Evolutionary conservation across 2,113 vertebrate species (phyloP), one percentile per base, ranked within the genome.

Genomic region (Scartelaos histophorus): DNA sequence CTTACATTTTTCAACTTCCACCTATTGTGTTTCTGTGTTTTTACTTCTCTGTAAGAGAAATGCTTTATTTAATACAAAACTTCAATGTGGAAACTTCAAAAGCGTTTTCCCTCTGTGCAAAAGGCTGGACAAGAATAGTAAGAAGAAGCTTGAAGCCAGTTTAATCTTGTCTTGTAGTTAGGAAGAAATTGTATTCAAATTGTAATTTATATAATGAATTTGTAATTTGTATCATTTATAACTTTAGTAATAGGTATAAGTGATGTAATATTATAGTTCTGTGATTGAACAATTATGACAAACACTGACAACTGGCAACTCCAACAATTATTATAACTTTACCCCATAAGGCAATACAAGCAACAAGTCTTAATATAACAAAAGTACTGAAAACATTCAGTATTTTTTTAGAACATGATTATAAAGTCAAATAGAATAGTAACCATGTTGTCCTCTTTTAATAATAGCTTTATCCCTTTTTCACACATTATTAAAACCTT

Each of bases 11-110:
- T 19, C n/a, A 17, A 69, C 75, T 77, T 83, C 82, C 76, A 77
- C 5, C 45, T 60, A 74, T 86, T 84, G 74, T 86, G 69, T 45
- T 74, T 53, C 58, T 47, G 13, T 49, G 9, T 73, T 82, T 16
- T 21, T 47, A 24, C 24, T 76, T 84, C 70, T 76, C 64, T 22
- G 53, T 24, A 38, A 49, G 53, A 66, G 69, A 22, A 0, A 1
- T 3, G 65, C 68, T 54, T 49, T 61, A 21, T 38, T 21, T 46
- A 73, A 47, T 4, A 11, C 10, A 61, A 45, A 43, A 34, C 25
- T 60, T 4, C 1, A 58, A 58, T 25, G 12, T 19, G 15, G 21
- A 54, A 54, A 9, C 19, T 54, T 54, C 19, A n/a, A 54, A 54
- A 1, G 7, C 10, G 51, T 51, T 51, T 51, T 51, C 15, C 47